Base-by-base conservation (phyloP, 2,888 invertebrate species). In the Drosophila maculinotata region DNA sequence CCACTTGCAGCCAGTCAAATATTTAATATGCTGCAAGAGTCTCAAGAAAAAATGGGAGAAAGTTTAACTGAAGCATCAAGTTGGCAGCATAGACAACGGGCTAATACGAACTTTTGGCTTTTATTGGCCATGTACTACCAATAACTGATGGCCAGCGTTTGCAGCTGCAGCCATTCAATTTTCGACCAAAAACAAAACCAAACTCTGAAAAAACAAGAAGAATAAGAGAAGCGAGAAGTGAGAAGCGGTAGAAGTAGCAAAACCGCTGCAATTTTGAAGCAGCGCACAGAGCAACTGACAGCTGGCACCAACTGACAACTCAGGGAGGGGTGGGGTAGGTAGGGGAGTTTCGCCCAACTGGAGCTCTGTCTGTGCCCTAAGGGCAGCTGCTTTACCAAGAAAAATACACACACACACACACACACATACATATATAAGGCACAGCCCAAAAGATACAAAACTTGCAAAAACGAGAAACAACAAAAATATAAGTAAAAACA, bases 271-370 rank as follows among this genome's bases (percentile, higher is more conserved):
- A 76, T 42, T 79, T 76, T 76, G 51, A 67, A 75, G 69, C 74
- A 63, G 66, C 51, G 31, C 56, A 36, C 51, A 41, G 39, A 52
- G 33, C 51, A 77, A 69, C 82, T 77, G 79, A 79, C 80, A 80
- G 79, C 82, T 80, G 82, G 80, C 80, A 82, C 77, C 79, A 80
- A 79, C 79, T 82, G 79, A 79, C 59, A 79, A 60, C 72, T 77
- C 56, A 42, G 68, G 48, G 38, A 8, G 14, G 3, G 30, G 6
- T 9, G 9, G 30, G n/a, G 3, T 2, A n/a, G 30, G 0, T 8
- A 10, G 4, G 10, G 10, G 14, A 25, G 28, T 9, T 41, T 23
- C 31, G 42, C 26, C 14, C 47, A 38, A 45, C 44, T 65, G 53
- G 41, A 54, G 47, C 58, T 39, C 59, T 66, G 73, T 69, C 68